phyloP scores from a whole-genome alignment of 2,113 vertebrate genomes.

The Siniperca chuatsi region DNA sequence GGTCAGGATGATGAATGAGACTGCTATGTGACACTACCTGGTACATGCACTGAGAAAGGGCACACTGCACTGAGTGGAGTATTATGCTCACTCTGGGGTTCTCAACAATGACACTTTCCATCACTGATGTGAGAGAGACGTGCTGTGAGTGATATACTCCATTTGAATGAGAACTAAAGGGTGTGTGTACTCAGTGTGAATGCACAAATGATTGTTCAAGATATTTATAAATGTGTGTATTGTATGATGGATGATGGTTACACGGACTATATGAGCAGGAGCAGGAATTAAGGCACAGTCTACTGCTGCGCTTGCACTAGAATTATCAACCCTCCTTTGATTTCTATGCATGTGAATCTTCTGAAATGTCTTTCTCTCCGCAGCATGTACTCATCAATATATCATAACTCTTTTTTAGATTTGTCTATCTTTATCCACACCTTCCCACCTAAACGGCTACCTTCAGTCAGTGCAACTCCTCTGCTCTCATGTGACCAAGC shows the following conservation, averaged over 20 bases:
- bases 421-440: not conserved
- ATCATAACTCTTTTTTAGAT: constrained; percentile 1
- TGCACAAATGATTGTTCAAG: constrained; percentile 11
- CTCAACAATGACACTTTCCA: constrained; percentile 38
- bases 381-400: not conserved
- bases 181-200: not conserved
- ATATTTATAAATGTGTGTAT: constrained; percentile 14
- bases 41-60: constrained; percentile 22
- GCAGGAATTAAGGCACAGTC: not conserved
- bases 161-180: constrained; percentile 30
- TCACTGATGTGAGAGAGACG: constrained; percentile 26
- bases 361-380: not conserved
- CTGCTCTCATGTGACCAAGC: constrained; percentile 67
- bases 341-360: not conserved
- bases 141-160: constrained; percentile 5
- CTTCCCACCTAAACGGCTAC: constrained; percentile 2
- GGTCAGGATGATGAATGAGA: constrained; percentile 59
- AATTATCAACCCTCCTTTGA: not conserved
- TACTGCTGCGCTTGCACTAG: not conserved
- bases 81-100: constrained; percentile 19
- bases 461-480: constrained; percentile 43
- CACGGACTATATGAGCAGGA: not conserved
- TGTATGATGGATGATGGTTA: not conserved
- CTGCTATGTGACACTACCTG: constrained; percentile 49
- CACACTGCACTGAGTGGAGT: constrained; percentile 15